phyloP scores from a whole-genome alignment of 2,888 invertebrate species.

The Diaperis boleti region DNA sequence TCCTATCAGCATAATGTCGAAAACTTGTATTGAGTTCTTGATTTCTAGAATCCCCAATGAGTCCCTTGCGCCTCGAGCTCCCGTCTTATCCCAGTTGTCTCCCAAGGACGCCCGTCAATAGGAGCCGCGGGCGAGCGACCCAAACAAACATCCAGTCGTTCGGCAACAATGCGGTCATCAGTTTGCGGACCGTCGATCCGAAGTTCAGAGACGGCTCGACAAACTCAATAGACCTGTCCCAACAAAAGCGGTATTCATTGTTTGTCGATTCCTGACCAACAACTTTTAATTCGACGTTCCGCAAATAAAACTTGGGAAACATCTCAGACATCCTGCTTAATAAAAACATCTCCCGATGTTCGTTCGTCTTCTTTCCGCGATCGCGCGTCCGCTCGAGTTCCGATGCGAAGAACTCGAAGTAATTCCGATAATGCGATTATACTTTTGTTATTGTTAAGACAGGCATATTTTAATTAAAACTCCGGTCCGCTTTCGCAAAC shows the following conservation, averaged over 20 bases:
- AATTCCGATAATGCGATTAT: slow-evolving; percentile 52
- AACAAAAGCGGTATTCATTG: slow-evolving; percentile 46
- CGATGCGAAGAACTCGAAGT: slow-evolving; percentile 41
- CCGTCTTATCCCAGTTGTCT: too few species aligned
- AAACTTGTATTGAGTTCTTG: too few species aligned
- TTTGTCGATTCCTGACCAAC: slow-evolving; percentile 45
- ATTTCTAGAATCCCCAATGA: too few species aligned
- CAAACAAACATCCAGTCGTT: slow-evolving; percentile 45
- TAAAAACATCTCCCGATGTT: slow-evolving; percentile 43
- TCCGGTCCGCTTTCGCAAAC: slow-evolving; percentile 48
- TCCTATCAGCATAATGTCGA: too few species aligned
- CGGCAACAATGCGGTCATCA: slow-evolving; percentile 53
- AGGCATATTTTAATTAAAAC: slow-evolving; percentile 53
- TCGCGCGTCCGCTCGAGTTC: slow-evolving; percentile 33
- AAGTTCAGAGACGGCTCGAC: slow-evolving; percentile 43
- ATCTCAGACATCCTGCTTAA: slow-evolving; percentile 44
- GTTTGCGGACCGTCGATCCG: slow-evolving; percentile 43
- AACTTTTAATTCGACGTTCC: slow-evolving; percentile 45
- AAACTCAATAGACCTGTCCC: slow-evolving; percentile 45
- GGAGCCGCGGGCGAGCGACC: slow-evolving; percentile 27
- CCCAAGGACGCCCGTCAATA: too few species aligned
- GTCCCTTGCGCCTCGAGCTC: too few species aligned
- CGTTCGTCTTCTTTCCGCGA: slow-evolving; percentile 12
- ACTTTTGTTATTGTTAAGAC: slow-evolving; percentile 51
- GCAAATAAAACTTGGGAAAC: slow-evolving; percentile 44